A percentile compares a stretch with the other conserved stretches of the same genome.
Evolutionary conservation across 2,888 invertebrate species (phyloP).

Genomic region (Drosophila macrospina): DNA sequence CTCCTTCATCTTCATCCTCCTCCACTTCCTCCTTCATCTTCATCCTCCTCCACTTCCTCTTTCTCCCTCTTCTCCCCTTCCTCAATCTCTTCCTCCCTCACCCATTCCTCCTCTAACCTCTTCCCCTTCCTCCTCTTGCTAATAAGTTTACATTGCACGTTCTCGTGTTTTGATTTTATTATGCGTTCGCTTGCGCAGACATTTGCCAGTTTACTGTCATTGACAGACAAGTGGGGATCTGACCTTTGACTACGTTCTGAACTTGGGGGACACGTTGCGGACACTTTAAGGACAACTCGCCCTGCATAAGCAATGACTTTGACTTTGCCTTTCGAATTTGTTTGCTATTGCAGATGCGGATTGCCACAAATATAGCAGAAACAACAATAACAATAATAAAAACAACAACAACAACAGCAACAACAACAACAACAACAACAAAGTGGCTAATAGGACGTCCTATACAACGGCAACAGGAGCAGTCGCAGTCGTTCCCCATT

Average conservation of each 20-base stretch:
- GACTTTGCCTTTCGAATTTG: constrained; percentile 33
- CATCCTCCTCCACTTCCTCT: too few species aligned
- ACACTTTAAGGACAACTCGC: constrained; percentile 72
- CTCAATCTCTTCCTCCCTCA: too few species aligned
- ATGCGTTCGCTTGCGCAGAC: constrained; percentile 32
- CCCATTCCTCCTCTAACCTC: too few species aligned
- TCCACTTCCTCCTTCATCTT: too few species aligned
- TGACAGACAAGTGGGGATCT: constrained; percentile 25
- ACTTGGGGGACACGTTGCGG: constrained; percentile 73
- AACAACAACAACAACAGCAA: constrained; percentile 64
- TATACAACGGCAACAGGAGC: neutral
- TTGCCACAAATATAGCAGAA: constrained; percentile 66
- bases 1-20: too few species aligned
- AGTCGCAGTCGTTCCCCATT: constrained; percentile 25
- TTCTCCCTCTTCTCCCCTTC: too few species aligned
- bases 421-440: constrained; percentile 64
- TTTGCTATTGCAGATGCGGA: constrained; percentile 65
- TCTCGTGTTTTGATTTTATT: constrained; percentile 68
- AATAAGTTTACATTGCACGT: constrained; percentile 60
- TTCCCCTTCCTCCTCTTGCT: too few species aligned
- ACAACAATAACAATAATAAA: constrained; percentile 37
- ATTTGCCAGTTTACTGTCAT: constrained; percentile 30
- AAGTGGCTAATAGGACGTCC: constrained; percentile 33
- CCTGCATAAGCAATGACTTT: constrained; percentile 61
- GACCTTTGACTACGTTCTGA: constrained; percentile 35